A percentile compares a stretch with the other conserved stretches of the same genome.
Evolutionary conservation across 2,113 vertebrate species (phyloP).

Genomic region (Oostethus manadensis): DNA sequence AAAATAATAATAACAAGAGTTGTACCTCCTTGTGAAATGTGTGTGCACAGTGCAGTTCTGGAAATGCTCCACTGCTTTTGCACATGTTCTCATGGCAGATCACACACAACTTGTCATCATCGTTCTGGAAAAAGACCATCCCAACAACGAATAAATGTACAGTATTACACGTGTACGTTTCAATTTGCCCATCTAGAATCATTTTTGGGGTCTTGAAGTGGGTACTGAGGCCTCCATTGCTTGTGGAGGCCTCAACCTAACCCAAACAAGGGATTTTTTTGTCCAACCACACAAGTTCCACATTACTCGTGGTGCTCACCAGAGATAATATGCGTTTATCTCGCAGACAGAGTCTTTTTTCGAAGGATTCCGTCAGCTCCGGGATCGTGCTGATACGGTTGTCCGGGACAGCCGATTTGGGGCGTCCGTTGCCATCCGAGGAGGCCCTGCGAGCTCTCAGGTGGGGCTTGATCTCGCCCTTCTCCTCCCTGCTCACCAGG

Average conservation of each 20-base stretch:
- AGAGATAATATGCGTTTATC: slow-evolving; percentile 67
- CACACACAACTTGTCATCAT: slow-evolving; percentile 48
- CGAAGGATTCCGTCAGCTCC: slow-evolving; percentile 78
- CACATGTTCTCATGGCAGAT: slow-evolving; percentile 62
- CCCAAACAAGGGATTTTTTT: no score
- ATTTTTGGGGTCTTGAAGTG: no score
- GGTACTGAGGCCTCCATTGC: no score
- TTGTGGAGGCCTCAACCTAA: no score
- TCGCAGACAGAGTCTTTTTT: slow-evolving; percentile 73
- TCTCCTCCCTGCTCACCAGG: slow-evolving; percentile 70
- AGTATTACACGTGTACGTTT: no score
- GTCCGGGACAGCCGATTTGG: slow-evolving; percentile 56
- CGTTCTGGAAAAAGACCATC: slow-evolving; percentile 35
- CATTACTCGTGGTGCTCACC: slow-evolving; percentile 59
- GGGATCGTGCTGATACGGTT: slow-evolving; percentile 72
- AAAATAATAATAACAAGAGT: no score
- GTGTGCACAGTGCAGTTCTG: slow-evolving; percentile 61
- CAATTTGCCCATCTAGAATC: no score
- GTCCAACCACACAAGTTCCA: no score
- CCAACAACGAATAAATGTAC: no score
- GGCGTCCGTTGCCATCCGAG: slow-evolving; percentile 63
- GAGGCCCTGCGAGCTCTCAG: slow-evolving; percentile 63
- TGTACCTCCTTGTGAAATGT: slow-evolving; percentile 68
- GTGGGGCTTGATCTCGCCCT: slow-evolving; percentile 63
- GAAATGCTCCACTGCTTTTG: slow-evolving; percentile 33